Base-by-base conservation (phyloP, 2,113 vertebrate genomes). In the Psittacus erithacus region DNA sequence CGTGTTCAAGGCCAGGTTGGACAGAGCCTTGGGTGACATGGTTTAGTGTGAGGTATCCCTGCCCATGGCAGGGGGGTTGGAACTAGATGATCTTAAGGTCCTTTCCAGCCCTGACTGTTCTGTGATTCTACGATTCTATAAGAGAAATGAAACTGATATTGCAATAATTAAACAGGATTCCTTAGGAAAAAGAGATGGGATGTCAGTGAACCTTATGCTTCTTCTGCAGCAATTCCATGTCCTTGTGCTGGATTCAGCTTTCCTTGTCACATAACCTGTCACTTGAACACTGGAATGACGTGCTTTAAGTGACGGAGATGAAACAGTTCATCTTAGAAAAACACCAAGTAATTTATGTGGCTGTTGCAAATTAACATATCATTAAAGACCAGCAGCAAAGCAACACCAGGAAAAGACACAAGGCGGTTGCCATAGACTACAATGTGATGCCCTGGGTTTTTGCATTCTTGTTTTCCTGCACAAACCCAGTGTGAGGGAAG, bases 361-460 rank as follows among this genome's bases (percentile, higher is more conserved):
- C 22, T 67, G 10, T 43, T 75, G 43, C 31, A 91, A 93, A 85
- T 11, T 10, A 82, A 59, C 17, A 11, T 28, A 38, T n/a, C 55
- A 11, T 31, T 67, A 35, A 81, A 74, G 15, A 63, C 23, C 13
- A 4, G 19, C 33, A 77, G 63, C 35, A 80, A 71, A 80, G 33
- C 17, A 50, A 50, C 52, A 35, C 33, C 49, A 73, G 31, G 27
- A 71, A 38, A 73, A 86, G 41, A 64, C 6, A 20, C 64, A 67
- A 90, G 50, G 67, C 10, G 16, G 73, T 74, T 95, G 79, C 90
- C 65, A 73, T 27, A 82, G 90, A 80, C n/a, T 49, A 74, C 24
- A 75, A 60, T 20, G 49, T 60, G 87, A 95, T 77, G 67, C 65
- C 94, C 96, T 50, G 82, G 79, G 78, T 76, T 93, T 94, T 82